phyloP scores from a whole-genome alignment of 2,113 vertebrate species.

The Carassius auratus region DNA sequence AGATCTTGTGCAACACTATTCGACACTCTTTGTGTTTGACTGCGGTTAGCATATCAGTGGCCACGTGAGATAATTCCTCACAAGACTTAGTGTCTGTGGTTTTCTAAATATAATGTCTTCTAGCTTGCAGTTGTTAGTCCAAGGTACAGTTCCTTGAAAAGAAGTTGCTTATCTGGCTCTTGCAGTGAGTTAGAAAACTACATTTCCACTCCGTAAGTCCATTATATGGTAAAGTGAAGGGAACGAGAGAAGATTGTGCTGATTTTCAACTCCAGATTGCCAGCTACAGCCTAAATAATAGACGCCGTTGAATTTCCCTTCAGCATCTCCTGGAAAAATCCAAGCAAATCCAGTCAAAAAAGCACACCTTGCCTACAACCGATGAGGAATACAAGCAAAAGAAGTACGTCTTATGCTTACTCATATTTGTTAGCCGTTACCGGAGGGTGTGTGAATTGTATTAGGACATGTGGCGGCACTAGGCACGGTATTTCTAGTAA shows the following conservation, averaged over 20 bases:
- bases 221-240: constrained; percentile 23
- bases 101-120: constrained; percentile 11
- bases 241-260: constrained; percentile 30
- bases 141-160: constrained; percentile 16
- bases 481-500: background rate
- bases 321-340: constrained; percentile 23
- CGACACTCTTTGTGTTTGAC: background rate
- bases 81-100: background rate
- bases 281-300: constrained; percentile 8
- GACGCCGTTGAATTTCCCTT: background rate
- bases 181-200: constrained; percentile 29
- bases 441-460: constrained; percentile 1
- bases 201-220: constrained; percentile 1
- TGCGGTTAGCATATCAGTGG: constrained; percentile 5
- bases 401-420: background rate
- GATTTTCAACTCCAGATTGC: constrained; percentile 35
- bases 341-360: constrained; percentile 6
- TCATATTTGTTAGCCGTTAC: constrained; percentile 17
- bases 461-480: background rate
- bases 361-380: background rate
- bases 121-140: constrained; percentile 5
- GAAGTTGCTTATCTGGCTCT: constrained; percentile 29
- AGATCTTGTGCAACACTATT: constrained; percentile 3
- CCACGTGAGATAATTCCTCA: constrained; percentile 10
- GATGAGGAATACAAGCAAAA: background rate